Percentiles rank a stretch among this genome's conserved stretches.
These are phyloP conservation scores for Drosophila conformis DNA, from an alignment of 2,888 invertebrate species.

Conservation along the genomic window DNA sequence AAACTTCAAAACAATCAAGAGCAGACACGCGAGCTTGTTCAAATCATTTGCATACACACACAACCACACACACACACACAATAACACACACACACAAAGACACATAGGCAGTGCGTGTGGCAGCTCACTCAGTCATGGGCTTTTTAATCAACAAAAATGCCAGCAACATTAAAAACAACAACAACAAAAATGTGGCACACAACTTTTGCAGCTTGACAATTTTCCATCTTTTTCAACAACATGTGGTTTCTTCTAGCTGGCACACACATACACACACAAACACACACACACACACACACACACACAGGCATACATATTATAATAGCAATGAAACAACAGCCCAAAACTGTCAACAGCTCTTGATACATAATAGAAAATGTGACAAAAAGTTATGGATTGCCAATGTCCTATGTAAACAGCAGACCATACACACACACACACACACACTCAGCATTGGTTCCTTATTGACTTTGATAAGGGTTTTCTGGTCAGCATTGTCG, in stretches of 20 bases:
- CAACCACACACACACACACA: conserved; percentile 4
- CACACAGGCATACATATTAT: conserved; percentile 19
- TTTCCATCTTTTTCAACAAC: conserved; percentile 44
- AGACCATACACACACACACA: background rate
- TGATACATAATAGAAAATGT: conserved; percentile 64
- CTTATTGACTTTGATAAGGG: conserved; percentile 64
- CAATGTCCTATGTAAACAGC: conserved; percentile 61
- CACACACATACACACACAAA: conserved; percentile 13
- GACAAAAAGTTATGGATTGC: conserved; percentile 77
- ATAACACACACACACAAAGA: background rate
- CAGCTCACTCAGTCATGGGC: conserved; percentile 30
- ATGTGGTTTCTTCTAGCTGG: conserved; percentile 25
- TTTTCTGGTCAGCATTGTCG: conserved; percentile 37
- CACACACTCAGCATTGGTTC: background rate
- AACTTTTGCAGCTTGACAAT: conserved; percentile 66
- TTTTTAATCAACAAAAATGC: conserved; percentile 77
- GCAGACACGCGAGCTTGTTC: conserved; percentile 43
- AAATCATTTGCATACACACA: conserved; percentile 20
- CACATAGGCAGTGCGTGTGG: conserved; percentile 18
- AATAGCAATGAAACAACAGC: conserved; percentile 45
- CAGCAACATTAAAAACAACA: conserved; percentile 42
- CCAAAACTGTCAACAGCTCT: conserved; percentile 65
- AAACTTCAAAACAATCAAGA: conserved; percentile 77
- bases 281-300: conserved; percentile 6
- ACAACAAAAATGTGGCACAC: conserved; percentile 56